Conservation (phyloP, 2,888 invertebrate genomes). For the Parelbella ahira region DNA sequence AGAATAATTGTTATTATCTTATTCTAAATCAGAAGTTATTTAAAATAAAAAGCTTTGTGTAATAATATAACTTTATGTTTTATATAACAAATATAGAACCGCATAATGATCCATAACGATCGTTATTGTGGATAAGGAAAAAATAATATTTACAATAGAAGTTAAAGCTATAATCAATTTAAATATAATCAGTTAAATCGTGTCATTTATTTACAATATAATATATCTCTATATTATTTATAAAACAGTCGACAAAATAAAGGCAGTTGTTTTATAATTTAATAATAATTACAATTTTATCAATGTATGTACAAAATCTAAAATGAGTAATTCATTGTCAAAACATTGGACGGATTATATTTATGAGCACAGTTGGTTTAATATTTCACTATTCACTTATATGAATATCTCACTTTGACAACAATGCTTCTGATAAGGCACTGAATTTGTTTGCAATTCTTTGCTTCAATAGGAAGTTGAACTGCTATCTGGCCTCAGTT, state of each 20-base stretch:
- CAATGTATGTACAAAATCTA: constrained; percentile 29
- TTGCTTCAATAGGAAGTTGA: constrained; percentile 82
- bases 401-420: constrained; percentile 20
- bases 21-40: too few relatives aligned
- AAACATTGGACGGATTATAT: constrained; percentile 40
- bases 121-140: constrained; percentile 52
- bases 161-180: constrained; percentile 60
- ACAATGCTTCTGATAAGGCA: too few relatives aligned
- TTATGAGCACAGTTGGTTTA: constrained; percentile 23
- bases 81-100: constrained; percentile 79
- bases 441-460: constrained; percentile 35
- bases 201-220: constrained; percentile 43
- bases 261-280: constrained; percentile 56
- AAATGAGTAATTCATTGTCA: constrained; percentile 27
- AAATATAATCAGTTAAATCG: constrained; percentile 47
- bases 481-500: constrained; percentile 89
- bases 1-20: too few relatives aligned
- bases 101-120: constrained; percentile 59
- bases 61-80: constrained; percentile 67
- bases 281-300: constrained; percentile 32
- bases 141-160: constrained; percentile 65
- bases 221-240: constrained; percentile 43
- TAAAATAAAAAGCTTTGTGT: constrained; percentile 34
- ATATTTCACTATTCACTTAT: background rate
- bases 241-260: constrained; percentile 63